Percentiles rank a stretch among this genome's conserved stretches.
Evolutionary conservation across 2,797 vertebrate genomes (phyloP).

Genomic region (Cuniculus paca): DNA sequence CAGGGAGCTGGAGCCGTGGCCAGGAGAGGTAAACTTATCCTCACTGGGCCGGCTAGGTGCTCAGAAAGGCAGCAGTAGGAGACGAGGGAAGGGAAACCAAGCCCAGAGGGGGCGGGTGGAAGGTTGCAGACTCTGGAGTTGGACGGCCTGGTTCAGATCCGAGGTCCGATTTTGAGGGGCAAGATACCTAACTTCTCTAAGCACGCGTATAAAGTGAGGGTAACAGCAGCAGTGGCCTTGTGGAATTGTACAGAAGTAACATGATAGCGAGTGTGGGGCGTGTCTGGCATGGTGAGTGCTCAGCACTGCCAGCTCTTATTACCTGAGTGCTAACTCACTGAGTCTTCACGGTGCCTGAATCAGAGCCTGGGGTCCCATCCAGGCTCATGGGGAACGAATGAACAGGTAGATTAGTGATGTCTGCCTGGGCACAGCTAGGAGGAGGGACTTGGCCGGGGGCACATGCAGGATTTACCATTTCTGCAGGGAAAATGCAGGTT

Average conservation of each 20-base stretch:
- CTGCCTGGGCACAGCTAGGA: not conserved
- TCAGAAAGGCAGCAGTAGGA: not conserved
- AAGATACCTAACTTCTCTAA: not conserved
- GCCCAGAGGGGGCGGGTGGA: not conserved
- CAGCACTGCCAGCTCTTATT: not conserved
- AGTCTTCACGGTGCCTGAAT: not conserved
- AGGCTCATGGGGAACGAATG: not conserved
- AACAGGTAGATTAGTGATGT: not conserved
- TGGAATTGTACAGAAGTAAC: not conserved
- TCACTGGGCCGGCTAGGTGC: not conserved
- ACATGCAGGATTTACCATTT: not conserved
- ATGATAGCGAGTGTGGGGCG: not conserved
- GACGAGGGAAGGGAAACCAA: not conserved
- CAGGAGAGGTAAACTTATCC: conserved; percentile 11
- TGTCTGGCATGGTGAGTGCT: not conserved
- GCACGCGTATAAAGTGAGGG: not conserved
- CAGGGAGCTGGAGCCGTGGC: conserved; percentile 21
- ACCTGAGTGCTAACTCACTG: not conserved
- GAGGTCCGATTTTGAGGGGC: not conserved
- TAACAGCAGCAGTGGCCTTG: not conserved
- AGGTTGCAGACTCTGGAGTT: not conserved
- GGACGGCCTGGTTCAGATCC: not conserved
- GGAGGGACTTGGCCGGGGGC: not conserved
- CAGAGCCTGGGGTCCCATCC: not conserved
- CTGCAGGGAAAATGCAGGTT: not conserved